These are phyloP conservation scores for Coregonus sp. DNA, from an alignment of 2,797 vertebrate species.

Conservation along the genomic window DNA sequence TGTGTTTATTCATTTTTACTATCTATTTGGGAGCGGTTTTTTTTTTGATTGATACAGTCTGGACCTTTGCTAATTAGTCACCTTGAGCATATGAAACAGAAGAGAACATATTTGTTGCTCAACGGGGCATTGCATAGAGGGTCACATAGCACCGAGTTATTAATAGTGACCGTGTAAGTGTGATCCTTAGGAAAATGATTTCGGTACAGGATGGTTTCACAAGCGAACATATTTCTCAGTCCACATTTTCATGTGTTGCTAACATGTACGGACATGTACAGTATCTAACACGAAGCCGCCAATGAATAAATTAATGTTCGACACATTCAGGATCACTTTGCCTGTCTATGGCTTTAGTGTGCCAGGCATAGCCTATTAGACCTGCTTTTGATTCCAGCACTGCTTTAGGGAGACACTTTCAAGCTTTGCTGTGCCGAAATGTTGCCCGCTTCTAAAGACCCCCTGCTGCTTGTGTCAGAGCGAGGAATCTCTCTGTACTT, in stretches of 20 bases:
- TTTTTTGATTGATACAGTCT: constrained; percentile 47
- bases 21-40: too few species aligned
- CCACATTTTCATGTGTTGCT: constrained; percentile 75
- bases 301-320: constrained; percentile 84
- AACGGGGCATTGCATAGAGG: constrained; percentile 75
- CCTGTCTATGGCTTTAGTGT: constrained; percentile 59
- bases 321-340: constrained; percentile 83
- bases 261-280: constrained; percentile 72
- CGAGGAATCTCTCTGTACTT: constrained; percentile 94
- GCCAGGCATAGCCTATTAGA: constrained; percentile 90
- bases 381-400: constrained; percentile 93
- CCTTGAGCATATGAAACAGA: constrained; percentile 81
- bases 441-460: constrained; percentile 91
- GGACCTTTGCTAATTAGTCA: constrained; percentile 84
- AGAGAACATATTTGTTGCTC: constrained; percentile 84
- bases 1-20: too few species aligned
- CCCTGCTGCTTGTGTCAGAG: constrained; percentile 90
- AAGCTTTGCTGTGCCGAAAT: constrained; percentile 87
- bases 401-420: constrained; percentile 93
- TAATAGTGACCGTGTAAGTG: constrained; percentile 35
- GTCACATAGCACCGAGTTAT: constrained; percentile 48
- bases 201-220: background rate
- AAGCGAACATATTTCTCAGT: constrained; percentile 54
- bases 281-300: constrained; percentile 79
- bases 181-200: background rate